These are phyloP conservation scores for Lethrus apterus DNA, from an alignment of 1,140 invertebrate species.

Conservation along the genomic window DNA sequence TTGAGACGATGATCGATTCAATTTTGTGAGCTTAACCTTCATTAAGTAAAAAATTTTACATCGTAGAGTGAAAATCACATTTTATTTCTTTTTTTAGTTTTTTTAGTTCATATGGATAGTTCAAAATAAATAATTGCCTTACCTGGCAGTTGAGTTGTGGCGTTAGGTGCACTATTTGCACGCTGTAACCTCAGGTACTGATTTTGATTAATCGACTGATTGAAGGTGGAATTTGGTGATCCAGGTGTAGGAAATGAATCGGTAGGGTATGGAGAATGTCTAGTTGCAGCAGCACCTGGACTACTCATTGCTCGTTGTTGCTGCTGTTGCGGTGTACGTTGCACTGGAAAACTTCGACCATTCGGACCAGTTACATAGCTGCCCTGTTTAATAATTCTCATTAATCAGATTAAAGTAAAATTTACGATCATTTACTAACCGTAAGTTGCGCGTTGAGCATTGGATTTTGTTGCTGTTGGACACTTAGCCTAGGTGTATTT, in stretches of 20 bases:
- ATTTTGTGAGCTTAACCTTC: too few species aligned
- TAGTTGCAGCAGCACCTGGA: slow-evolving; percentile 34
- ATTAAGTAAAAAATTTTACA: too few species aligned
- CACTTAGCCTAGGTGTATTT: slow-evolving; percentile 36
- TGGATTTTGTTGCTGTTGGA: slow-evolving; percentile 66
- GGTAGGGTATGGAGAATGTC: slow-evolving; percentile 51
- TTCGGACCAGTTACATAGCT: slow-evolving; percentile 29
- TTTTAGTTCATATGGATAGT: too few species aligned
- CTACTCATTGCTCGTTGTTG: slow-evolving; percentile 31
- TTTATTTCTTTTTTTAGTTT: too few species aligned
- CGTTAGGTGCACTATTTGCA: slow-evolving; percentile 55
- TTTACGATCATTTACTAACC: slow-evolving; percentile 42
- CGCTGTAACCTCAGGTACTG: slow-evolving; percentile 55
- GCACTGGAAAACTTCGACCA: slow-evolving; percentile 31
- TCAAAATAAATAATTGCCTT: slow-evolving; percentile 34
- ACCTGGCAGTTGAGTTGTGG: slow-evolving; percentile 63
- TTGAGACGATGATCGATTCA: too few species aligned
- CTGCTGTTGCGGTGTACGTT: slow-evolving; percentile 35
- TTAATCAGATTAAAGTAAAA: background rate
- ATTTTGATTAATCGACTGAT: too few species aligned
- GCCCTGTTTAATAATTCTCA: slow-evolving; percentile 22
- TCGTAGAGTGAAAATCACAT: too few species aligned
- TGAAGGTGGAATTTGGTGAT: slow-evolving; percentile 46
- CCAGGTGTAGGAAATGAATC: slow-evolving; percentile 50
- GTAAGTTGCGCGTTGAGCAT: slow-evolving; percentile 72